Base-by-base conservation (phyloP, 2,113 vertebrate genomes). In the Dromaius novaehollandiae region DNA sequence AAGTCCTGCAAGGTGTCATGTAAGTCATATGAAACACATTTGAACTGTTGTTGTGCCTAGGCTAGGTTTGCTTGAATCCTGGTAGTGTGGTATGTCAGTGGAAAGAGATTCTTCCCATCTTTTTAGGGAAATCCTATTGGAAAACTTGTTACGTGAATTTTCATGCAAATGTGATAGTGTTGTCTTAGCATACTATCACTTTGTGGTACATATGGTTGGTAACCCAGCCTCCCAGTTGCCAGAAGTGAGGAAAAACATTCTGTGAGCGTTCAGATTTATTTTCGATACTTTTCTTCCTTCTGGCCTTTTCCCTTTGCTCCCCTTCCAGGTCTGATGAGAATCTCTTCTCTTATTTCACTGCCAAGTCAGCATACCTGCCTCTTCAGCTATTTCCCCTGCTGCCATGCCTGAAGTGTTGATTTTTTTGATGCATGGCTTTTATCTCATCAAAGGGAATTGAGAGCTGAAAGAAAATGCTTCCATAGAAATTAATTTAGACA, bases 1-100 rank as follows among this genome's bases (percentile, higher is more conserved):
- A 99, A 97, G 99, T 99, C 96, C 98, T 99, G 92, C 99, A 99
- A 98, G 99, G 99, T 98, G 99, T 99, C 98, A 99, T 99, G 99
- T 99, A 99, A 99, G 99, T 99, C 97, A 86, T 90, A 81, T 86
- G 87, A 74, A 96, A 90, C 50, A 18, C 58, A 25, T 90, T 94
- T 89, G 97, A 96, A 71, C 95, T 90, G 77, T 93, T 95, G 50
- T 90, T 78, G 25, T 88, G 84, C 74, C 14, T 95, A 96, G 80
- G 70, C 42, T 78, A 74, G 69, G 36, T 87, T 77, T 86, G 19
- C 63, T 48, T 42, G 44, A 89, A 66, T 89, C 75, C 90, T 50
- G 15, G 78, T 70, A 40, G 50, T 89, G 70, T 69, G 94, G 60
- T 34, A 79, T 71, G 95, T 92, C 28, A 93, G 79, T 71, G 58